Percentiles rank a stretch among this genome's conserved stretches.
Conservation (phyloP, 2,113 vertebrate species). For the Scomber colias region DNA sequence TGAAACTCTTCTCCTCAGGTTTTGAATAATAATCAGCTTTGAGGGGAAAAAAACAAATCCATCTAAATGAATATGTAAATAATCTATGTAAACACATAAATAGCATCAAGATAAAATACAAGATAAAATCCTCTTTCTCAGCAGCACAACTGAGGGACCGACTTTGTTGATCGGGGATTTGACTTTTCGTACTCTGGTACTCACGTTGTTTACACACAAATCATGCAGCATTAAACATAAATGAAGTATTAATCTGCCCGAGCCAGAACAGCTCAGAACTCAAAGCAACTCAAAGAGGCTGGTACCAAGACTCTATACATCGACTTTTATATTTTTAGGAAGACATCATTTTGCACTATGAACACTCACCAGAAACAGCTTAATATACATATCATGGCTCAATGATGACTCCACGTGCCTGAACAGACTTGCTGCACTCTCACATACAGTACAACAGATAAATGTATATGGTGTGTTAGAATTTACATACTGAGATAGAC, state of each 20-base stretch:
- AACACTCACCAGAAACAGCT: conserved; percentile 34
- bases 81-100: conserved; percentile 59
- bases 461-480: conserved; percentile 38
- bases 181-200: conserved; percentile 26
- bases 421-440: conserved; percentile 21
- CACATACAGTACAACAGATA: conserved; percentile 59
- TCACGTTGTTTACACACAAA: conserved; percentile 50
- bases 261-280: conserved; percentile 16
- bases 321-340: conserved; percentile 42
- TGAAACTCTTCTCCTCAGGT: conserved; percentile 24
- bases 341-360: conserved; percentile 55
- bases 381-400: conserved; percentile 21
- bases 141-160: conserved; percentile 38
- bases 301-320: conserved; percentile 34
- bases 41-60: conserved; percentile 34
- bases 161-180: conserved; percentile 39
- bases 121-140: conserved; percentile 15
- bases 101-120: conserved; percentile 46
- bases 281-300: conserved; percentile 29
- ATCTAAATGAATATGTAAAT: conserved; percentile 56
- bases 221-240: conserved; percentile 67
- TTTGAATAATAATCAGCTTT: conserved; percentile 55
- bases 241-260: conserved; percentile 32
- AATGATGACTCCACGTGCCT: conserved; percentile 1
- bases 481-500: conserved; percentile 39